Base-by-base conservation (phyloP, 2,888 invertebrate genomes). In the Lepidocyrtinus sp. region DNA sequence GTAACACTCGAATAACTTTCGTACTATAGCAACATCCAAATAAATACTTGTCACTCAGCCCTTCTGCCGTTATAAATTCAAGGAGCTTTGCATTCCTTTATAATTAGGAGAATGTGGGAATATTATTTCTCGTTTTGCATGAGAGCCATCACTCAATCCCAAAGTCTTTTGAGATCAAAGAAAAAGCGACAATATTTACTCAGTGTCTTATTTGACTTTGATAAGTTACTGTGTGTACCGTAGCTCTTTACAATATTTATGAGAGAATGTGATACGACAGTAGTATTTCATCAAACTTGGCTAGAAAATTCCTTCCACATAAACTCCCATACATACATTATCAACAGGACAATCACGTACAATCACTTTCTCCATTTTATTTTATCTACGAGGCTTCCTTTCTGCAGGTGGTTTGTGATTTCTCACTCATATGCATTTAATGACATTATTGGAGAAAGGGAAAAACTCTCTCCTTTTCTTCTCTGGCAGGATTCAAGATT, bases 371-470 rank as follows among this genome's bases (percentile, higher is more conserved):
- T 25, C 15, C 21, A 24, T 21, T 7, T 65, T 27, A 21, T 67
- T 67, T 67, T 19, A 45, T 25, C 27, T 21, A 65, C 26, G n/a
- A n/a, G n/a, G n/a, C 67, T 45, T 55, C 36, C 36, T 45, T 69
- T 75, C 50, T 75, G 64, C 69, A 70, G 75, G 75, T 75, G 70
- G 69, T 75, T 70, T 75, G 25, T 24, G n/a, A 74, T 59, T 59
- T 59, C 59, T 22, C 63, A 67, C 21, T 59, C 24, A 74, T 24
- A 25, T 67, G 27, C 55, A 67, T 24, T 68, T 73, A 50, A 75
- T 63, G 63, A 74, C 64, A 69, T 69, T 75, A 75, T 69, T 63
- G 21, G 27, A 36, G 55, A 76, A 70, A 76, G 71, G 65, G 65
- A 71, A 65, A 77, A 77, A 15, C 36, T 36, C 21, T 64, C 45